Conservation (phyloP, 2,113 vertebrate genomes). For the Cololabis saira region DNA sequence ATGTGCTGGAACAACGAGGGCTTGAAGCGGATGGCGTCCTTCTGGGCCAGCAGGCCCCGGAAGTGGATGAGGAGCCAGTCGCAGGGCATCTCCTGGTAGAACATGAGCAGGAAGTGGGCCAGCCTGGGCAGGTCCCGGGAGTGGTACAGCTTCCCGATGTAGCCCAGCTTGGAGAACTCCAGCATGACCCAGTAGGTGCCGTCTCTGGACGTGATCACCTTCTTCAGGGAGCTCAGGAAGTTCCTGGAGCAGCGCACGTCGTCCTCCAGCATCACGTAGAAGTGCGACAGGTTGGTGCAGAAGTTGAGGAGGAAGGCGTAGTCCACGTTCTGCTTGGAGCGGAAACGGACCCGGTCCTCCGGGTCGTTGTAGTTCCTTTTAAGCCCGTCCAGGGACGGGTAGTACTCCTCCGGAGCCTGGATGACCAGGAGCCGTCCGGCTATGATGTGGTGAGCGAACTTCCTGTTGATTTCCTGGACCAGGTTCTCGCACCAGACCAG, state of each 20-base stretch:
- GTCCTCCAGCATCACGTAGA: constrained; percentile 98
- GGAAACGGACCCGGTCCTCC: constrained; percentile 94
- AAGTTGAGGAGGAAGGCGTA: constrained; percentile 91
- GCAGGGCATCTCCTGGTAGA: constrained; percentile 99
- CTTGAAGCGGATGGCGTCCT: constrained; percentile 93
- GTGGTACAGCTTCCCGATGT: constrained; percentile 97
- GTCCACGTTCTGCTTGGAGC: constrained; percentile 98
- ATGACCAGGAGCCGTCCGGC: constrained; percentile 94
- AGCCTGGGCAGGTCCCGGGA: constrained; percentile 88
- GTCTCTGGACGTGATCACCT: constrained; percentile 94
- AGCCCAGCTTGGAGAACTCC: constrained; percentile 98
- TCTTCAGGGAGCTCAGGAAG: constrained; percentile 96
- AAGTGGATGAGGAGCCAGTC: constrained; percentile 98
- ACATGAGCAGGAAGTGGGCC: constrained; percentile 98
- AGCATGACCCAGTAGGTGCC: constrained; percentile 97
- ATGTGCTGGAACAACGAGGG: constrained; percentile 99
- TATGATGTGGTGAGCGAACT: constrained; percentile 97
- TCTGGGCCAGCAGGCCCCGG: constrained; percentile 91
- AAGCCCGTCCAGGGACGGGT: constrained; percentile 91
- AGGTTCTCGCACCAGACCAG: constrained; percentile 91
- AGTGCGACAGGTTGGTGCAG: constrained; percentile 97
- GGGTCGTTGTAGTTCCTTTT: constrained; percentile 99
- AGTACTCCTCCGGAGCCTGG: constrained; percentile 94
- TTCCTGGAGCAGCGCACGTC: constrained; percentile 96
- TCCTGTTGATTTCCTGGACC: constrained; percentile 94